Conservation (phyloP, 2,113 vertebrate genomes). For the Malurus elegans region DNA sequence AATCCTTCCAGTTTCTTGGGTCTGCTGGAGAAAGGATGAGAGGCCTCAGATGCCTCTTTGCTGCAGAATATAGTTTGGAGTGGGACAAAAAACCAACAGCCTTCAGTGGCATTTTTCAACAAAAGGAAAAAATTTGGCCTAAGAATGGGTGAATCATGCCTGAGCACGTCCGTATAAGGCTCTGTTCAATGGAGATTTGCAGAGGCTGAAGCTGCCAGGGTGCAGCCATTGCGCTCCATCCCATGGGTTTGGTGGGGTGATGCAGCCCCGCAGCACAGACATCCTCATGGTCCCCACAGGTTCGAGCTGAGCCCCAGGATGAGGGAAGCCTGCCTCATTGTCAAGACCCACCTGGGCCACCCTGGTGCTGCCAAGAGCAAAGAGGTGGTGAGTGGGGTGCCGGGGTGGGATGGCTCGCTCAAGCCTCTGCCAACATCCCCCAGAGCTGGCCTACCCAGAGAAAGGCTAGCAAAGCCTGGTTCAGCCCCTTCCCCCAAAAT, state of each 20-base stretch:
- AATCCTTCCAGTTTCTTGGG: background rate
- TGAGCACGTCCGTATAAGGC: rapidly evolving
- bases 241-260: rapidly evolving
- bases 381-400: slow-evolving; percentile 81
- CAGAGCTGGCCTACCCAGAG: background rate
- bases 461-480: background rate
- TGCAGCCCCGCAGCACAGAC: rapidly evolving
- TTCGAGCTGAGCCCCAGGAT: slow-evolving; percentile 90
- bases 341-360: slow-evolving; percentile 85
- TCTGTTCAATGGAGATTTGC: rapidly evolving
- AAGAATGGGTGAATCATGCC: background rate
- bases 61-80: background rate
- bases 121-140: background rate
- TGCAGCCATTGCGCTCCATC: rapidly evolving
- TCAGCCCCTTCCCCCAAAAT: background rate
- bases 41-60: background rate
- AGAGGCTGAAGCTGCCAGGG: background rate
- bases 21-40: background rate
- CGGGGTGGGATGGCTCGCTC: background rate
- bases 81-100: background rate
- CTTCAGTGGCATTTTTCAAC: background rate
- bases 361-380: slow-evolving; percentile 74
- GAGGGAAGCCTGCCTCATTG: slow-evolving; percentile 86
- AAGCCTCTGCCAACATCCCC: background rate
- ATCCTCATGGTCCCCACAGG: slow-evolving; percentile 53